Percentiles rank a stretch among this genome's conserved stretches.
Conservation (phyloP, 2,797 vertebrate species). For the Synanceia verrucosa region DNA sequence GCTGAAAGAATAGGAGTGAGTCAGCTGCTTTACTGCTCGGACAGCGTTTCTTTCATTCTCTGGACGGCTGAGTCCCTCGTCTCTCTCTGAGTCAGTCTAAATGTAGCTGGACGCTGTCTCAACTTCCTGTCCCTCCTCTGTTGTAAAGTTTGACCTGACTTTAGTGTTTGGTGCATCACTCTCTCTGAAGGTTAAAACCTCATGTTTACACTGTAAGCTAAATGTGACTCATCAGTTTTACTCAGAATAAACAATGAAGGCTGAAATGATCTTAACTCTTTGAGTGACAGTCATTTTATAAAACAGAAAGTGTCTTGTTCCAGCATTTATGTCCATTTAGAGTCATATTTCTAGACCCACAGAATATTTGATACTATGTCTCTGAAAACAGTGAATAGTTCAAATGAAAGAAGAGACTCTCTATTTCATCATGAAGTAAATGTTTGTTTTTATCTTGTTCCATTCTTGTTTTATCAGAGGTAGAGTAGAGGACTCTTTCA, state of each 20-base stretch:
- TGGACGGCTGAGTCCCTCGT: slow-evolving; percentile 9
- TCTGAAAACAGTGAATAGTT: too few species aligned
- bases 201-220: not conserved
- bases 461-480: too few species aligned
- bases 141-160: not conserved
- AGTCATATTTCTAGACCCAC: too few species aligned
- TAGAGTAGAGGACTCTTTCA: too few species aligned
- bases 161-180: not conserved
- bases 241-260: not conserved
- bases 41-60: slow-evolving; percentile 72
- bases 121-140: not conserved
- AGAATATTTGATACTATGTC: too few species aligned
- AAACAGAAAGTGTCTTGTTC: too few species aligned
- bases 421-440: too few species aligned
- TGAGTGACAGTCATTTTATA: too few species aligned
- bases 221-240: not conserved
- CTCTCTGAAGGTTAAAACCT: not conserved
- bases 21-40: slow-evolving; percentile 78
- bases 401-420: too few species aligned
- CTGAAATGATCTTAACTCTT: too few species aligned
- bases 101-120: not conserved
- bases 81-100: not conserved
- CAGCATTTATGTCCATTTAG: too few species aligned
- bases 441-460: too few species aligned
- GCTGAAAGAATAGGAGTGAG: slow-evolving; percentile 79